Conservation (phyloP, 2,797 vertebrate species). For the Sebastes itinus region DNA sequence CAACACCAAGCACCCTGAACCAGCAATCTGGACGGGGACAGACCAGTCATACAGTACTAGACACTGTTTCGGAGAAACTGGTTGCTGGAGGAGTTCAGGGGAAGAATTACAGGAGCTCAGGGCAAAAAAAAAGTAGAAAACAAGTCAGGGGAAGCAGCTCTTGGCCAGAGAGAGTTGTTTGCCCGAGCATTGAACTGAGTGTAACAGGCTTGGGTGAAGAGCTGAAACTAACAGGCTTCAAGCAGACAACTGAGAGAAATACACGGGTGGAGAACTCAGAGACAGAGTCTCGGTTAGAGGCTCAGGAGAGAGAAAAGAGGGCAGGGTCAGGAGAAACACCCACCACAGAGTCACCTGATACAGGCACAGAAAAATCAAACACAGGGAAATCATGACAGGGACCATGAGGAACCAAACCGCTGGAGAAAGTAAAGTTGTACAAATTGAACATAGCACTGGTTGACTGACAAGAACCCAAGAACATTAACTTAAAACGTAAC, state of each 20-base stretch:
- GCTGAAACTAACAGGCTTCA: conserved; percentile 30
- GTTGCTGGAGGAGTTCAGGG: background rate
- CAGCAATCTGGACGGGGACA: background rate
- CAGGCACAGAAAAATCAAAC: background rate
- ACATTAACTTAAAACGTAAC: background rate
- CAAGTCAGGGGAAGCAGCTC: background rate
- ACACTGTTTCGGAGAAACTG: background rate
- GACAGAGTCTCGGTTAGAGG: background rate
- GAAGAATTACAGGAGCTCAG: conserved; percentile 3
- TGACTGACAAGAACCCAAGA: background rate
- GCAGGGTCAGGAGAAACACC: background rate
- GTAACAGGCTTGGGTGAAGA: conserved; percentile 18
- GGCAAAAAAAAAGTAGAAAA: conserved; percentile 2
- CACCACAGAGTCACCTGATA: background rate
- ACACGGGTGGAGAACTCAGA: conserved; percentile 3
- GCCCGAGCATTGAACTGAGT: conserved; percentile 8
- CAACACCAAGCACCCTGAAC: background rate
- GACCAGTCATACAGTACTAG: background rate
- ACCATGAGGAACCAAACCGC: background rate
- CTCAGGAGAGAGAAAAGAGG: background rate
- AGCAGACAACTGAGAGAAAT: conserved; percentile 29
- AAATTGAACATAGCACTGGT: background rate
- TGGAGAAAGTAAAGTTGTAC: background rate
- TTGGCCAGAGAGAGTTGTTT: conserved; percentile 8
- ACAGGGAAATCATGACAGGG: background rate